Evolutionary conservation across 2,797 vertebrate genomes (phyloP), one percentile per base, ranked within the genome.

Genomic region (Orestias chungarensis): DNA sequence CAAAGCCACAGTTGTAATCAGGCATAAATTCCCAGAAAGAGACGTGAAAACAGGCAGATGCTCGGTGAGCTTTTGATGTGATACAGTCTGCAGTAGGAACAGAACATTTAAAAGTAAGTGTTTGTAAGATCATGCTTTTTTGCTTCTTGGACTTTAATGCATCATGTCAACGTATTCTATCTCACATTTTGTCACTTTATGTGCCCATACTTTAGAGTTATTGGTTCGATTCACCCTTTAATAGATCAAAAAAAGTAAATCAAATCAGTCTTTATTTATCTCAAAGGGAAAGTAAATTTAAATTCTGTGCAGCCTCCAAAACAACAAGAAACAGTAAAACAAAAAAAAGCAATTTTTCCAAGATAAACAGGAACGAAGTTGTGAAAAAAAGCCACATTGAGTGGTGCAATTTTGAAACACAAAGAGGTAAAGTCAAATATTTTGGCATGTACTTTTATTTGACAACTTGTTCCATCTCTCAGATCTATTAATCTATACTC

Each of bases 1-100:
- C 18, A 4, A 73, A 29, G 67, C 64, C 81, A 76, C 43, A 31
- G 29, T 38, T 71, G 59, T 76, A 71, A 70, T 72, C 55, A 52
- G 38, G 29, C 44, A 70, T 35, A 49, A 52, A 65, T 3, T 49
- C 49, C 40, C 57, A 38, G 17, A 68, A 61, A 47, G 38, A 3
- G 2, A 46, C 2, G 29, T 46, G 66, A 64, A 70, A 73, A 68
- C 65, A 23, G 38, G 33, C 50, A 64, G 27, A 52, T 50, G 61
- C 11, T 6, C 35, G 18, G 35, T 1, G 10, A 61, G 57, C 12
- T 38, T 78, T 62, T 64, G 71, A 79, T 64, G 70, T 46, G 46
- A 57, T 29, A 27, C 4, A 62, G 17, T 33, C 54, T 6, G 29
- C n/a, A 4, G 47, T 9, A 66, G 50, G 43, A 81, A 76, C 23